phyloP scores from a whole-genome alignment of 2,113 vertebrate species.

The Coptodon bakossiorum region DNA sequence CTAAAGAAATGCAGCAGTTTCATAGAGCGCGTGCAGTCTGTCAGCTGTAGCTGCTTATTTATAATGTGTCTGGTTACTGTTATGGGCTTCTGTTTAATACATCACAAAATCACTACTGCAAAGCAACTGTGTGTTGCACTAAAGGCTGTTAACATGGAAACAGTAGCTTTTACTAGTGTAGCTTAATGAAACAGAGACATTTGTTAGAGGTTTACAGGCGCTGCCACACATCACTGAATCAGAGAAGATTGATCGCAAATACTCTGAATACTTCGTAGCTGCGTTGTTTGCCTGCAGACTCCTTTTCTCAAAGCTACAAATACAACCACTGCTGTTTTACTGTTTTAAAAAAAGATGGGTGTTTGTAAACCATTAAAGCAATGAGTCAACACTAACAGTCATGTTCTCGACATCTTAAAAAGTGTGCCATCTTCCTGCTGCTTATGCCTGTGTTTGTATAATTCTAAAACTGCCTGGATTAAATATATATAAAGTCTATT shows the following conservation, averaged over 20 bases:
- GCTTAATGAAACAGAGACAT: neutral
- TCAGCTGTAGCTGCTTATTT: neutral
- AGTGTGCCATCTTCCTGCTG: neutral
- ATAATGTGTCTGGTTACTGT: neutral
- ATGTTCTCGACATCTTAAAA: neutral
- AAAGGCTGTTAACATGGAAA: neutral
- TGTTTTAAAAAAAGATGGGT: neutral
- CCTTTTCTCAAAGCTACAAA: neutral
- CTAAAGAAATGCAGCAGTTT: neutral
- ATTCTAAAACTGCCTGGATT: neutral
- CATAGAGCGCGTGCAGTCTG: neutral
- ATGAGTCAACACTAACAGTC: neutral
- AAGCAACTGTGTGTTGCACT: neutral
- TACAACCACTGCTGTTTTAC: neutral
- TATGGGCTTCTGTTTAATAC: neutral
- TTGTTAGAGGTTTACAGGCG: neutral
- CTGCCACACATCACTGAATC: neutral
- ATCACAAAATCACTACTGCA: neutral
- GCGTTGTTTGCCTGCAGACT: neutral
- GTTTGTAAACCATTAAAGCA: neutral
- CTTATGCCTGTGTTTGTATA: neutral
- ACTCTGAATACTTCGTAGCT: neutral
- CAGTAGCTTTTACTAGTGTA: neutral
- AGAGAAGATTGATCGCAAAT: accelerated
- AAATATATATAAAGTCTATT: neutral